Conservation (phyloP, 2,888 invertebrate species). For the Microctonus aethiopoides region DNA sequence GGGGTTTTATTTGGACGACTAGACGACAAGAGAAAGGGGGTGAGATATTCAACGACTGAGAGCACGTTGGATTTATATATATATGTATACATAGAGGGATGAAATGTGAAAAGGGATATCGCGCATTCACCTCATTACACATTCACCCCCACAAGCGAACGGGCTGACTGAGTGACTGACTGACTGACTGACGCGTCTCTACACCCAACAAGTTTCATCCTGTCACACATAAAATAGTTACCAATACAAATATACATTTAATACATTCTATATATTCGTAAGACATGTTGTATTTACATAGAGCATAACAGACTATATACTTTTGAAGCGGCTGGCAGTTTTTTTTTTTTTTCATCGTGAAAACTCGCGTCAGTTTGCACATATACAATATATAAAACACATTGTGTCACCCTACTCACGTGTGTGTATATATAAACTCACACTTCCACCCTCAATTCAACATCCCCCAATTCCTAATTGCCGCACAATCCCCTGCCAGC, state of each 20-base stretch:
- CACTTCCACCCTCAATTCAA: neutral
- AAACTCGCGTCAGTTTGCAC: slow-evolving; percentile 27
- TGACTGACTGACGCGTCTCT: slow-evolving; percentile 50
- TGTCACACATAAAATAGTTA: slow-evolving; percentile 5
- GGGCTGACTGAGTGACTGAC: slow-evolving; percentile 56
- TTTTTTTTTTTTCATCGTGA: neutral
- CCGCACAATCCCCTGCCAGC: slow-evolving; percentile 42
- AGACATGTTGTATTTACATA: slow-evolving; percentile 24
- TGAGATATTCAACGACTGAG: slow-evolving; percentile 1
- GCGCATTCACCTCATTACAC: slow-evolving; percentile 57
- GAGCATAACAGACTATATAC: slow-evolving; percentile 38
- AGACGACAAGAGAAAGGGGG: slow-evolving; percentile 16
- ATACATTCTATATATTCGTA: slow-evolving; percentile 40
- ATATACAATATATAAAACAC: slow-evolving; percentile 7
- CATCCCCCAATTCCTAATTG: slow-evolving; percentile 38
- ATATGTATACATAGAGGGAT: slow-evolving; percentile 38
- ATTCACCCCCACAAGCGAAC: slow-evolving; percentile 56
- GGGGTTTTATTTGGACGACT: neutral
- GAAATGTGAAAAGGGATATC: slow-evolving; percentile 48
- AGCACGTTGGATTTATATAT: no score
- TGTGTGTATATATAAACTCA: slow-evolving; percentile 23
- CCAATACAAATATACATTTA: slow-evolving; percentile 33
- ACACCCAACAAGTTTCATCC: slow-evolving; percentile 29
- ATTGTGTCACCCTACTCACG: slow-evolving; percentile 53
- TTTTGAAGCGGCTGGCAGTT: neutral